Evolutionary conservation across 2,888 invertebrate species (phyloP), one percentile per base, ranked within the genome.

Genomic region (Agrypnus murinus): DNA sequence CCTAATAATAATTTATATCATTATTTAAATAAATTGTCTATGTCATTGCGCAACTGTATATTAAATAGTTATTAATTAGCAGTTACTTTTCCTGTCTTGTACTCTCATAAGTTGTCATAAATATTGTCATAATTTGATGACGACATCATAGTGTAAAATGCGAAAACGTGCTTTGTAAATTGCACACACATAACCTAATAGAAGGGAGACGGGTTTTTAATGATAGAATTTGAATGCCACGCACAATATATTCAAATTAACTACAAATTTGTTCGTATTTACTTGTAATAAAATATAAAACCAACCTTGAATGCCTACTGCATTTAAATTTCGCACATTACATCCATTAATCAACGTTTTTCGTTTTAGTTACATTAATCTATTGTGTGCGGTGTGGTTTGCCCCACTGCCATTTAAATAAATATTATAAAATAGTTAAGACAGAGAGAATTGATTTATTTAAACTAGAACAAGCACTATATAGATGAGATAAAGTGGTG

Each of bases 271-370:
- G 64, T 64, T 43, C 40, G 53, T 55, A 48, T 38, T 43, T 17
- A 50, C 53, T 31, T 25, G 53, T 34, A 63, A 63, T 50, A 53
- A 50, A 12, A 38, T 10, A 38, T 55, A 12, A 36, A 38, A 50
- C 50, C 38, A 40, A 32, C 63, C 63, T 63, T 50, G 63, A 31
- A n/a, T 63, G 63, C 46, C 38, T n/a, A 19, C 17, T 40, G 63
- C 50, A 63, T 63, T 63, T 63, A 15, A 63, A 63, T 50, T 32
- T 12, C 25, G 12, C 31, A 12, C 8, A 60, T 25, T 17, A 25
- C 17, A 17, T 46, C 6, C 19, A 46, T 46, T 17, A 46, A 46
- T 46, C 46, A 46, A 2, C 12, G 14, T 5, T 15, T 15, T n/a
- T 15, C 10, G 14, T 4, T 17, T n/a, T 25, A n/a, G n/a, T 38